A percentile compares a stretch with the other conserved stretches of the same genome.
phyloP scores from a whole-genome alignment of 1,140 invertebrate species.

The Apocrypta bakeri region DNA sequence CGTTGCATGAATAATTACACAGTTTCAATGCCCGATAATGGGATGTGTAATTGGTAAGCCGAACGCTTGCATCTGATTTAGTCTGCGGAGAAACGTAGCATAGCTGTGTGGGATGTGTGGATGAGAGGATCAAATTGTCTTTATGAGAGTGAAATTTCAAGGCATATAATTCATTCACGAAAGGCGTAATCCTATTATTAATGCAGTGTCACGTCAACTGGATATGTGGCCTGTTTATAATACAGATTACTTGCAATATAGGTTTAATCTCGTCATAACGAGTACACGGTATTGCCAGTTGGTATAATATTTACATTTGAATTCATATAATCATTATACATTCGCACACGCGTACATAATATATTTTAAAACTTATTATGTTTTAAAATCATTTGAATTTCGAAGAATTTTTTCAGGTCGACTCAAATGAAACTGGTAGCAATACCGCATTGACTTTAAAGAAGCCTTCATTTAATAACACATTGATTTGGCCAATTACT shows the following conservation, averaged over 20 bases:
- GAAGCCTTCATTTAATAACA: slow-evolving; percentile 7
- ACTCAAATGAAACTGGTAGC: too few relatives aligned
- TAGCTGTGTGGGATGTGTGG: too few relatives aligned
- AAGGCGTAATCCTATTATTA: slow-evolving; percentile 26
- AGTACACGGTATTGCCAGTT: too few relatives aligned
- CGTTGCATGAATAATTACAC: slow-evolving; percentile 45
- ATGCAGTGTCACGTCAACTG: background rate
- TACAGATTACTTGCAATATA: background rate
- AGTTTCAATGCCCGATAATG: slow-evolving; percentile 36
- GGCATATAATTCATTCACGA: slow-evolving; percentile 30
- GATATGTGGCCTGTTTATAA: too few relatives aligned
- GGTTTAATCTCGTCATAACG: too few relatives aligned
- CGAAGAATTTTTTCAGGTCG: too few relatives aligned
- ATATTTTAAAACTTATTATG: too few relatives aligned
- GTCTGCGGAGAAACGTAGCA: background rate
- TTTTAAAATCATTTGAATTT: too few relatives aligned
- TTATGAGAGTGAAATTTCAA: background rate
- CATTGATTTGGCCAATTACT: background rate
- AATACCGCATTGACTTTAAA: slow-evolving; percentile 4
- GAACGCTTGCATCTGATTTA: background rate
- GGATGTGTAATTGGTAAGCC: slow-evolving; percentile 41
- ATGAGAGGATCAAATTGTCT: background rate
- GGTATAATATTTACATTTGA: too few relatives aligned
- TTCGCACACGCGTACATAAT: too few relatives aligned
- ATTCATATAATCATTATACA: too few relatives aligned